Conservation (phyloP, 2,888 invertebrate species). For the Empis stercorea region DNA sequence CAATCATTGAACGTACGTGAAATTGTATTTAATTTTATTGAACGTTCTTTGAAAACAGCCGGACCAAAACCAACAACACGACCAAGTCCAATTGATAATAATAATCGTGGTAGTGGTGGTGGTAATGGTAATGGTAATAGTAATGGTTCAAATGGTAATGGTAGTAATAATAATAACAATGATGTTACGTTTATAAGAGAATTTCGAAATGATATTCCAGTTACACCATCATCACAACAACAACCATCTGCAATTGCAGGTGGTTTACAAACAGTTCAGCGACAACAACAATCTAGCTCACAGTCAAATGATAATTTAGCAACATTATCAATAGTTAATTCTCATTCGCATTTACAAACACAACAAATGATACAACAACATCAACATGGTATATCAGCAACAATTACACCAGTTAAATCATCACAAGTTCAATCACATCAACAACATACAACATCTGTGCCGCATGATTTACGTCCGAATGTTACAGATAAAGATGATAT, state of each 20-base stretch:
- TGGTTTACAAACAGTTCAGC: conserved; percentile 10
- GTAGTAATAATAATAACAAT: conserved; percentile 18
- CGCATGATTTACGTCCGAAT: conserved; percentile 9
- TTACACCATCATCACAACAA: conserved; percentile 7
- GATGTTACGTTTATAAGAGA: conserved; percentile 36
- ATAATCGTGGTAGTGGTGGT: conserved; percentile 7
- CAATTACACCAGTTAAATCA: conserved; percentile 46
- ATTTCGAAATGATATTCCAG: conserved; percentile 31
- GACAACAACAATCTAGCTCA: conserved; percentile 10
- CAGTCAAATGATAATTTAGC: conserved; percentile 40
- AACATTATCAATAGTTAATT: conserved; percentile 54
- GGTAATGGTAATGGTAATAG: conserved; percentile 7
- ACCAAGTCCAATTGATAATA: conserved; percentile 4
- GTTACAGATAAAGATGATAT: conserved; percentile 17
- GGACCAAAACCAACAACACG: conserved; percentile 29
- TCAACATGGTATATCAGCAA: conserved; percentile 43
- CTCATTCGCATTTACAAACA: conserved; percentile 27
- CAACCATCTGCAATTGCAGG: conserved; percentile 14
- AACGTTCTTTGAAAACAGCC: conserved; percentile 59
- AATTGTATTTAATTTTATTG: conserved; percentile 71
- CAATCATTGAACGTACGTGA: conserved; percentile 66
- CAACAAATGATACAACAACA: conserved; percentile 22
- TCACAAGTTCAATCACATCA: conserved; percentile 18
- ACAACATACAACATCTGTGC: conserved; percentile 10
- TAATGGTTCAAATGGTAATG: not conserved